phyloP scores from a whole-genome alignment of 2,113 vertebrate genomes.

The Pelmatolapia mariae region DNA sequence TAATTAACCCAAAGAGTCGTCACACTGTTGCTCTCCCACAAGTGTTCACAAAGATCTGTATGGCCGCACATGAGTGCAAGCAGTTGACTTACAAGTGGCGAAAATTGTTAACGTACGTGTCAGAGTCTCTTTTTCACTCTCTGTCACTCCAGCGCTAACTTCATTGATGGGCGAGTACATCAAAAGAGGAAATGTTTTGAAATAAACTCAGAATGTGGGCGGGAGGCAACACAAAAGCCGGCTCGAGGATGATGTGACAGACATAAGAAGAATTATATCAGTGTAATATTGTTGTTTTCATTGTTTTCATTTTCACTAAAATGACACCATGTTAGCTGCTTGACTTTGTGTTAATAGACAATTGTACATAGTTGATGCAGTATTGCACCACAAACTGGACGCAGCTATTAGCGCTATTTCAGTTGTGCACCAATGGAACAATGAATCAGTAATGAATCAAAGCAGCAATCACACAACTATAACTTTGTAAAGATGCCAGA shows the following conservation, averaged over 20 bases:
- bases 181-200: conserved; percentile 31
- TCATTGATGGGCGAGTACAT: conserved; percentile 13
- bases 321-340: background rate
- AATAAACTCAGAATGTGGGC: conserved; percentile 2
- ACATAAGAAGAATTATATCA: conserved; percentile 19
- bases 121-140: conserved; percentile 11
- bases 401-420: background rate
- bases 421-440: background rate
- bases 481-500: background rate
- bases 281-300: conserved; percentile 17
- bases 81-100: background rate
- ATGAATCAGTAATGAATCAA: background rate
- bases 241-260: conserved; percentile 40
- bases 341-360: conserved; percentile 8
- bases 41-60: background rate
- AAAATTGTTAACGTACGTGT: background rate
- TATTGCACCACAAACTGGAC: background rate
- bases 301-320: conserved; percentile 13
- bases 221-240: conserved; percentile 3
- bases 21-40: background rate
- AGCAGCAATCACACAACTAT: background rate
- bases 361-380: background rate
- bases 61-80: background rate
- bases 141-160: conserved; percentile 3
- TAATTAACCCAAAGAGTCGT: conserved; percentile 34